Evolutionary conservation across 2,888 invertebrate species (phyloP).

Genomic region (Byasa hedistus): DNA sequence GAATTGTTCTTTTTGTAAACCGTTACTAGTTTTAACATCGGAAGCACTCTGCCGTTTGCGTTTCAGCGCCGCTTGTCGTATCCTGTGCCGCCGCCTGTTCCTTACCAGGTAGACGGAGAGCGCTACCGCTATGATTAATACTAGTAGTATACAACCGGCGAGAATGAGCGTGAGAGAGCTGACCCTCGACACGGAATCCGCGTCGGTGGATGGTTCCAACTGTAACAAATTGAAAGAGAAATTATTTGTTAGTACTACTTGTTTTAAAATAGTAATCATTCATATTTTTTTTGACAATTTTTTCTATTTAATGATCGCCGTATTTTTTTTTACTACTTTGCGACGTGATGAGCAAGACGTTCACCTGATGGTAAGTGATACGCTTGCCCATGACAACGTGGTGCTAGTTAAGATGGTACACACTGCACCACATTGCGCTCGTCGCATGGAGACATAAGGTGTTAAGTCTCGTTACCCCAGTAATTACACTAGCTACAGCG

Average conservation of each 20-base stretch:
- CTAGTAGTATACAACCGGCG: constrained; percentile 54
- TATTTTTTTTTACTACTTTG: too few relatives aligned
- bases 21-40: constrained; percentile 54
- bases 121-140: constrained; percentile 55
- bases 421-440: too few relatives aligned
- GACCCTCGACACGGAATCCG: constrained; percentile 38
- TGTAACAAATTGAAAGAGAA: constrained; percentile 41
- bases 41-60: constrained; percentile 60
- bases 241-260: not conserved
- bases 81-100: constrained; percentile 53
- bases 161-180: constrained; percentile 57
- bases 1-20: constrained; percentile 58
- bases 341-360: too few relatives aligned
- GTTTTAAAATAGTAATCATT: not conserved
- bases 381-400: too few relatives aligned
- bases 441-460: too few relatives aligned
- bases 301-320: too few relatives aligned
- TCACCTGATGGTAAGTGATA: too few relatives aligned
- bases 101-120: constrained; percentile 61
- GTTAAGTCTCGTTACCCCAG: too few relatives aligned
- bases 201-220: constrained; percentile 57
- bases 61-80: constrained; percentile 55
- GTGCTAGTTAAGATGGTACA: too few relatives aligned
- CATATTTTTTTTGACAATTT: too few relatives aligned
- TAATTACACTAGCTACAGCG: too few relatives aligned